Evolutionary conservation across 2,888 invertebrate species (phyloP).

Genomic region (Axea sp.): DNA sequence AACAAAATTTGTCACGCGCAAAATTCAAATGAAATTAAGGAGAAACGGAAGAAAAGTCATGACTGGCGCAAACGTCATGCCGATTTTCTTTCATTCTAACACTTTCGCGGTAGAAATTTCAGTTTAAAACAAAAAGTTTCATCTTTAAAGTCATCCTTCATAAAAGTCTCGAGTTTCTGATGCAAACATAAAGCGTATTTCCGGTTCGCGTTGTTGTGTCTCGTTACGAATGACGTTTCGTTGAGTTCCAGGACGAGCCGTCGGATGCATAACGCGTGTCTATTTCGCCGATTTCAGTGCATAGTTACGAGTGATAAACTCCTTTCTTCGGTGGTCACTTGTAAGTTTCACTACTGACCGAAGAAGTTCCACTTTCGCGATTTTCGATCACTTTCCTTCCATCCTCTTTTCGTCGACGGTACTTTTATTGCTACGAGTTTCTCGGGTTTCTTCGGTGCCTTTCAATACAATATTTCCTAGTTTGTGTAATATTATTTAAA

Average conservation of each 20-base stretch:
- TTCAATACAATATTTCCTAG: too few relatives aligned
- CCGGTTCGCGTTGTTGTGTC: conserved; percentile 34
- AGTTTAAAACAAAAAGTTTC: conserved; percentile 7
- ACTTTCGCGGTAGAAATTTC: conserved; percentile 14
- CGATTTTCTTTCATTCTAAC: conserved; percentile 21
- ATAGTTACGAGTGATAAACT: conserved; percentile 58
- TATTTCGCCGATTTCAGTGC: conserved; percentile 45
- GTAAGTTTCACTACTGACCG: conserved; percentile 58
- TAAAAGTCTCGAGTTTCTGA: conserved; percentile 17
- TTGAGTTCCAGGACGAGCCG: conserved; percentile 37
- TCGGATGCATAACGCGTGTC: conserved; percentile 50
- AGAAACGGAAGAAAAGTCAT: too few relatives aligned
- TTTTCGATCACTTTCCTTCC: conserved; percentile 57
- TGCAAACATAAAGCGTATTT: conserved; percentile 31
- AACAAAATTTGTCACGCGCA: too few relatives aligned
- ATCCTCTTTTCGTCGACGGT: conserved; percentile 39
- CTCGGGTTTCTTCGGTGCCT: conserved; percentile 21
- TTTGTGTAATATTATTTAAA: too few relatives aligned
- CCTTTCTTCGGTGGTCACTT: conserved; percentile 51
- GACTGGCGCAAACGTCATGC: too few relatives aligned
- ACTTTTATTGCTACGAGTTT: conserved; percentile 32
- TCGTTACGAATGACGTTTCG: conserved; percentile 41
- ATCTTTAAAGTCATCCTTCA: conserved; percentile 18
- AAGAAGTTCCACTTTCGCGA: conserved; percentile 60
- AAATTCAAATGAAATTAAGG: too few relatives aligned